These are phyloP conservation scores for Bembecia ichneumoniformis DNA, from an alignment of 2,888 invertebrate species.

Conservation along the genomic window DNA sequence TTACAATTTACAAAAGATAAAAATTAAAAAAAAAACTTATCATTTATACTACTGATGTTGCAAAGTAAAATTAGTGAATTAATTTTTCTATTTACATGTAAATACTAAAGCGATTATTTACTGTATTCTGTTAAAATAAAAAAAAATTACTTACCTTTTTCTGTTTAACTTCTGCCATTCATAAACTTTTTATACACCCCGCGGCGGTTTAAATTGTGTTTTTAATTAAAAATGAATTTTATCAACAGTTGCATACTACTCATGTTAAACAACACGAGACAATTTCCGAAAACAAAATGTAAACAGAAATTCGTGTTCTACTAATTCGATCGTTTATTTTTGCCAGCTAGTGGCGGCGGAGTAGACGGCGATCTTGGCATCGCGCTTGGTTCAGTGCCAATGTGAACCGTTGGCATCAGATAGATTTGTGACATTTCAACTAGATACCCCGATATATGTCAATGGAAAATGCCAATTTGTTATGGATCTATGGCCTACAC, in stretches of 20 bases:
- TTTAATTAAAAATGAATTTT: background rate
- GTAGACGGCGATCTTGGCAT: background rate
- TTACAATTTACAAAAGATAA: background rate
- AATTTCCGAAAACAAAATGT: background rate
- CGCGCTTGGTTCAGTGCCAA: constrained; percentile 24
- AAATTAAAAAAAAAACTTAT: background rate
- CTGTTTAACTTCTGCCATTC: background rate
- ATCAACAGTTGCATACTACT: background rate
- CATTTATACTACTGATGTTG: too few relatives aligned
- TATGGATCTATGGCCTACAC: background rate
- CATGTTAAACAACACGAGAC: background rate
- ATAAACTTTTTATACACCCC: background rate
- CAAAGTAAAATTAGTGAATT: too few relatives aligned
- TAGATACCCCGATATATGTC: background rate
- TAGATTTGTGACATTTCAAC: constrained; percentile 22
- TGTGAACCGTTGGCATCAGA: constrained; percentile 15
- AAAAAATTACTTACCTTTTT: background rate
- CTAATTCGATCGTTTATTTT: background rate
- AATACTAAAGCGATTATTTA: background rate
- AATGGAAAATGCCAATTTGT: background rate
- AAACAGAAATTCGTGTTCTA: background rate
- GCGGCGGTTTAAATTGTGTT: background rate
- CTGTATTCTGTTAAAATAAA: background rate
- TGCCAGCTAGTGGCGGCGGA: background rate
- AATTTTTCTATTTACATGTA: background rate